Percentiles rank a stretch among this genome's conserved stretches.
These are phyloP conservation scores for Anolis apletophallus DNA, from an alignment of 2,797 vertebrate species.

Conservation along the genomic window DNA sequence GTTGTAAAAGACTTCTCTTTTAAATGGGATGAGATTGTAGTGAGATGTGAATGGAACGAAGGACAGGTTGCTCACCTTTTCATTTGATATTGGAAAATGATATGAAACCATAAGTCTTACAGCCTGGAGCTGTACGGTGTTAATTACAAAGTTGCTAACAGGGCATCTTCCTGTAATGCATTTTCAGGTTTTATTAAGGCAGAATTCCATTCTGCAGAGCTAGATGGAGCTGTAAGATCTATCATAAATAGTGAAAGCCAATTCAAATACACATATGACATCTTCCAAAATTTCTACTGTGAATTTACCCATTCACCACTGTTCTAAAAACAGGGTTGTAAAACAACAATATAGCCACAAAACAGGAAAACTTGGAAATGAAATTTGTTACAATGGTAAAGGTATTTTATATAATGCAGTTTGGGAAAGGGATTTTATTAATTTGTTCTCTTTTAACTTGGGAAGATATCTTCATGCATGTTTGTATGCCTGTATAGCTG, in stretches of 20 bases:
- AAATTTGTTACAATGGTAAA: not conserved
- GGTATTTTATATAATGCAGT: not conserved
- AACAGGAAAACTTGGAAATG: slow-evolving; percentile 31
- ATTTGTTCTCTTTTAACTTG: not conserved
- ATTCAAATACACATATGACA: slow-evolving; percentile 20
- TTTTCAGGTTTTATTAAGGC: slow-evolving; percentile 45
- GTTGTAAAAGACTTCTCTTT: accelerated
- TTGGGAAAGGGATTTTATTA: slow-evolving; percentile 11
- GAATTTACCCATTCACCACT: slow-evolving; percentile 23
- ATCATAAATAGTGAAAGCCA: slow-evolving; percentile 57
- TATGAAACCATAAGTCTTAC: slow-evolving; percentile 2
- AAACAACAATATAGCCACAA: slow-evolving; percentile 12
- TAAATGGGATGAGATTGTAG: not conserved
- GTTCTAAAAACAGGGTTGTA: slow-evolving; percentile 31
- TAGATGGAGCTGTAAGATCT: slow-evolving; percentile 85
- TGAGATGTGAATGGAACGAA: not conserved
- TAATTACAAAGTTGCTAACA: not conserved
- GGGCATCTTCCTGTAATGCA: slow-evolving; percentile 46
- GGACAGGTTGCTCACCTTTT: not conserved
- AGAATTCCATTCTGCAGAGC: slow-evolving; percentile 75
- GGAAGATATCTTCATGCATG: not conserved
- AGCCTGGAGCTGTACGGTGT: not conserved
- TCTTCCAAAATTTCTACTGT: not conserved
- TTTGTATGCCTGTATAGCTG: not conserved
- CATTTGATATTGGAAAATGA: slow-evolving; percentile 20